These are phyloP conservation scores for Cephalopholis sonnerati DNA, from an alignment of 2,113 vertebrate species.

Conservation along the genomic window DNA sequence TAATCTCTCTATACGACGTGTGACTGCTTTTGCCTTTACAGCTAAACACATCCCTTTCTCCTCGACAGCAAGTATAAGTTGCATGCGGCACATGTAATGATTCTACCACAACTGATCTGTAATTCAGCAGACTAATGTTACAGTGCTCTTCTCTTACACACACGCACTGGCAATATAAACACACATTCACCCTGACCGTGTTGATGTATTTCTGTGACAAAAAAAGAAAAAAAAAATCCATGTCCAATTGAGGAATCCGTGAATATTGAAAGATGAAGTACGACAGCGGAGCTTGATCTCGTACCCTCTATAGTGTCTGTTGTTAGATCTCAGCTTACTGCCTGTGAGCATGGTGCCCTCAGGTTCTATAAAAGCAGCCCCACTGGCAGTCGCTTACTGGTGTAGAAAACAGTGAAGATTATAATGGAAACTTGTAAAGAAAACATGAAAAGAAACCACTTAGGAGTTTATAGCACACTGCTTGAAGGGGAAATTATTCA, in stretches of 20 bases:
- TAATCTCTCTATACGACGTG: conserved; percentile 25
- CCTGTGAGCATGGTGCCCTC: conserved; percentile 60
- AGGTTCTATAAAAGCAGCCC: conserved; percentile 70
- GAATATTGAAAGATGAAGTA: conserved; percentile 43
- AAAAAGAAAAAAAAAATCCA: conserved; percentile 6
- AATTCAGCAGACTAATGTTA: conserved; percentile 27
- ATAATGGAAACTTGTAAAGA: conserved; percentile 79
- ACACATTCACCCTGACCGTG: neutral
- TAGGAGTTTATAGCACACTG: conserved; percentile 71
- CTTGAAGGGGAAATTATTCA: conserved; percentile 73
- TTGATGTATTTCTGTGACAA: conserved; percentile 2
- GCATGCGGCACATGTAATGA: conserved; percentile 44
- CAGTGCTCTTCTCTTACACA: neutral
- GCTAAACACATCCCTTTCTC: conserved; percentile 41
- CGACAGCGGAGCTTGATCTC: conserved; percentile 29
- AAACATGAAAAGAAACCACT: conserved; percentile 83
- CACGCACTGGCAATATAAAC: neutral
- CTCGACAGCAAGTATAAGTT: conserved; percentile 12
- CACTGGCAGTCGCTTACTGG: conserved; percentile 60
- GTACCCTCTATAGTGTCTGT: conserved; percentile 49
- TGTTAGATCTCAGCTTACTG: conserved; percentile 68
- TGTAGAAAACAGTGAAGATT: conserved; percentile 71
- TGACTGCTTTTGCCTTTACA: conserved; percentile 37
- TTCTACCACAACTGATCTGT: conserved; percentile 34
- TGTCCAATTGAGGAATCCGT: conserved; percentile 49